These are phyloP conservation scores for Epinephelus cyanopodus DNA, from an alignment of 2,113 vertebrate species.

Conservation along the genomic window DNA sequence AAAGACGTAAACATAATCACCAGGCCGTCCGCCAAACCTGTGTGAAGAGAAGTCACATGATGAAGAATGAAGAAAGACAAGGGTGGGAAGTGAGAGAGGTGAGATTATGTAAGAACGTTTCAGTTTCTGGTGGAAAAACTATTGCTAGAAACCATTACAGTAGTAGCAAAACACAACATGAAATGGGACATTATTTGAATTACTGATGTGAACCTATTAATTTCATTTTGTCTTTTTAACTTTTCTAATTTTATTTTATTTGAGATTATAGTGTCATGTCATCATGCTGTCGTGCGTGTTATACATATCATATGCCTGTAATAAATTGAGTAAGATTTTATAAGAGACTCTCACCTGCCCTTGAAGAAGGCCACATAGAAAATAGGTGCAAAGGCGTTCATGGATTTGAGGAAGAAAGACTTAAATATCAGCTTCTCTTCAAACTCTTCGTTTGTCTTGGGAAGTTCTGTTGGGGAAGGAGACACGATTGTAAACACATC, in stretches of 20 bases:
- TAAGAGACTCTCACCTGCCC: slow-evolving; percentile 88
- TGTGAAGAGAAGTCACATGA: slow-evolving; percentile 10
- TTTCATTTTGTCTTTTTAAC: too few relatives aligned
- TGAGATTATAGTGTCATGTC: too few relatives aligned
- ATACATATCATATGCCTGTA: too few relatives aligned
- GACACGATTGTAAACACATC: slow-evolving; percentile 14
- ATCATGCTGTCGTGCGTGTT: too few relatives aligned
- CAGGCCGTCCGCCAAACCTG: slow-evolving; percentile 95
- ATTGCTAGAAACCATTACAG: too few relatives aligned
- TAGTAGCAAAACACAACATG: too few relatives aligned
- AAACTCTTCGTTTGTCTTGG: slow-evolving; percentile 94
- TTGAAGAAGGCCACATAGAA: slow-evolving; percentile 99
- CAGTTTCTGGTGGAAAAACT: too few relatives aligned
- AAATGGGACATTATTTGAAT: too few relatives aligned
- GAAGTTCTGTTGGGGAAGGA: slow-evolving; percentile 88
- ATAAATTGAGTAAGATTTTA: background rate
- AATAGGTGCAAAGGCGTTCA: slow-evolving; percentile 97
- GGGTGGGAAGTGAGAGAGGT: background rate
- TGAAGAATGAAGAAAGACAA: background rate
- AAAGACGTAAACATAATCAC: slow-evolving; percentile 94
- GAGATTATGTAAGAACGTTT: too few relatives aligned
- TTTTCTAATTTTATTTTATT: too few relatives aligned
- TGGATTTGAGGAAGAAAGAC: slow-evolving; percentile 96
- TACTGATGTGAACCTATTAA: too few relatives aligned
- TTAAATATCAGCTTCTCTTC: slow-evolving; percentile 96